Base-by-base conservation (phyloP, 1,140 invertebrate species). In the Nebria ingens region DNA sequence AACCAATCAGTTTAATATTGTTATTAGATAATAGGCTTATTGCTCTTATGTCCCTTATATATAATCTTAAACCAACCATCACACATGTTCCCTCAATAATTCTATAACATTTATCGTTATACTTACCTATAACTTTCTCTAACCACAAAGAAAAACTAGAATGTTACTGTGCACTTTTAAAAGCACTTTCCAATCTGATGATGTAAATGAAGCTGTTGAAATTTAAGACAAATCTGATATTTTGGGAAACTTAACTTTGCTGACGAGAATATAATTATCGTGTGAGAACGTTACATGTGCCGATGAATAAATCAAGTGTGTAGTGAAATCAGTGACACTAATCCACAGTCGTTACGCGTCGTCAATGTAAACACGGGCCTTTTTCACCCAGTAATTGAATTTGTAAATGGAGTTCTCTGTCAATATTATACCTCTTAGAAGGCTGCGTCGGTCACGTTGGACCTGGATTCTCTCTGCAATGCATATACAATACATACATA, bases 21-120 rank as follows among this genome's bases (percentile, higher is more conserved):
- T 57, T 57, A 55, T 52, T 56, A 58, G 57, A 55, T 58, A 58
- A 58, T 56, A 56, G 54, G 53, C 50, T 58, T 57, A 52, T 52
- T 34, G 25, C 25, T 34, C n/a, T n/a, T n/a, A 34, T 6, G 25
- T 9, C 25, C 6, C 25, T 9, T n/a, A 34, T n/a, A 34, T n/a
- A n/a, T 34, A 34, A 34, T 34, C 25, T 34, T 34, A 34, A 34
- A n/a, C 25, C n/a, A 34, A 6, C 6, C n/a, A 34, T 34, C n/a
- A 9, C 25, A 9, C 6, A 9, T 34, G 25, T 34, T 34, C 6
- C 6, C 6, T 9, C n/a, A 6, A 34, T n/a, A 9, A 34, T 34
- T 34, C n/a, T 34, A 34, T n/a, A 34, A n/a, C 25, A 34, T 34
- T 34, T n/a, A 34, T 34, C 6, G 6, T 9, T 34, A 6, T 34